phyloP scores from a whole-genome alignment of 2,888 invertebrate species.

The Lamellibrachia satsuma region DNA sequence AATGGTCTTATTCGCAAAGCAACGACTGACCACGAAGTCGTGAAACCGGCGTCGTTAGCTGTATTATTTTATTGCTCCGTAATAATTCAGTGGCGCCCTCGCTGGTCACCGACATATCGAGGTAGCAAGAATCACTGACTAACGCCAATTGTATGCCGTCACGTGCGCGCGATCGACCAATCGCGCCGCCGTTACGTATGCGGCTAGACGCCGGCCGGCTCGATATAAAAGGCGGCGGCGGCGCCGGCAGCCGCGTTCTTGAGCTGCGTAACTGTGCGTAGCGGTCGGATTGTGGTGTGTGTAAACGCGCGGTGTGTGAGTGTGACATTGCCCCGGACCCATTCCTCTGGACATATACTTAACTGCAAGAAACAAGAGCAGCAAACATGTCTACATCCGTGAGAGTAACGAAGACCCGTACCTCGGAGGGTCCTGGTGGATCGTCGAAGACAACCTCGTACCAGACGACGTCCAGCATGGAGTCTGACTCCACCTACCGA shows the following conservation, averaged over 20 bases:
- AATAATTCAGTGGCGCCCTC: background rate
- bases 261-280: background rate
- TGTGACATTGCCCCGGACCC: background rate
- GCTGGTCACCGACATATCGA: background rate
- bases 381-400: background rate
- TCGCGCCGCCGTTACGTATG: background rate
- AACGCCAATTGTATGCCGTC: slow-evolving; percentile 17
- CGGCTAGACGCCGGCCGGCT: background rate
- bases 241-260: background rate
- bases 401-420: background rate
- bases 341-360: background rate
- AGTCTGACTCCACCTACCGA: background rate
- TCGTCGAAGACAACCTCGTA: slow-evolving; percentile 17
- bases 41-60: background rate
- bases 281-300: background rate
- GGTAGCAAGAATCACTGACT: background rate
- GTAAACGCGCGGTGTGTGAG: background rate
- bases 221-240: background rate
- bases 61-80: background rate
- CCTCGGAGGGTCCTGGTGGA: background rate
- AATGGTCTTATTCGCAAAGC: background rate
- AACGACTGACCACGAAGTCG: background rate
- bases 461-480: slow-evolving; percentile 19
- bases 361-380: background rate
- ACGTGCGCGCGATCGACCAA: background rate